Evolutionary conservation across 1,140 invertebrate genomes (phyloP), one percentile per base, ranked within the genome.

Genomic region (Trypoxylus dichotomus): DNA sequence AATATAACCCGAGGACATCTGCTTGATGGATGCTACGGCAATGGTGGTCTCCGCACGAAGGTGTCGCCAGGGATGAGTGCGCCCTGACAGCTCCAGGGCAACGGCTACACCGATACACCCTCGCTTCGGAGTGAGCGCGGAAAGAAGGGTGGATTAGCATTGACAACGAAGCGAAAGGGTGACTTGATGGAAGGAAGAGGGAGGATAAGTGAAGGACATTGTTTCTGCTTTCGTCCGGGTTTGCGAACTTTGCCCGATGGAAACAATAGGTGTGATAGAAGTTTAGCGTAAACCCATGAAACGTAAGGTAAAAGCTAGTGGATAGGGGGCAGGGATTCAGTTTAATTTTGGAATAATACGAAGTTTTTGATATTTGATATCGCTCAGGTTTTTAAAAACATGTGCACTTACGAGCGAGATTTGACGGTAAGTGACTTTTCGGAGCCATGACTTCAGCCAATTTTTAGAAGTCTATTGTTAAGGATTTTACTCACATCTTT

Each of bases 1-100:
- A 68, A 68, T 68, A 68, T 68, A 25, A 68, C 60, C 60, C 60
- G 60, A 68, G 60, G 60, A 68, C 60, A 68, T 68, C 60, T 68
- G 60, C 21, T 27, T 68, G 60, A 68, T 68, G 60, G 60, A 68
- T 68, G 60, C 60, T 68, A 13, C 27, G 21, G 60, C 60, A 19
- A 19, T 54, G 47, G 7, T n/a, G 7, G 7, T n/a, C 15, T n/a
- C 47, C 47, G 47, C n/a, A 19, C 47, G 19, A 68, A 68, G 60
- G 60, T 68, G 27, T 68, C 60, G 21, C 19, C 60, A 24, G 24
- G 60, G 27, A 68, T 68, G 47, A 54, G 47, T 27, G 19, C 21
- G 24, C 60, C 24, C 60, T 29, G 24, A 27, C 60, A 29, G 60
- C 24, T 25, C 24, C 60, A 24, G 60, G 60, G 27, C 24, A 27